Conservation (phyloP, 2,113 vertebrate genomes). For the Trematomus loennbergii region DNA sequence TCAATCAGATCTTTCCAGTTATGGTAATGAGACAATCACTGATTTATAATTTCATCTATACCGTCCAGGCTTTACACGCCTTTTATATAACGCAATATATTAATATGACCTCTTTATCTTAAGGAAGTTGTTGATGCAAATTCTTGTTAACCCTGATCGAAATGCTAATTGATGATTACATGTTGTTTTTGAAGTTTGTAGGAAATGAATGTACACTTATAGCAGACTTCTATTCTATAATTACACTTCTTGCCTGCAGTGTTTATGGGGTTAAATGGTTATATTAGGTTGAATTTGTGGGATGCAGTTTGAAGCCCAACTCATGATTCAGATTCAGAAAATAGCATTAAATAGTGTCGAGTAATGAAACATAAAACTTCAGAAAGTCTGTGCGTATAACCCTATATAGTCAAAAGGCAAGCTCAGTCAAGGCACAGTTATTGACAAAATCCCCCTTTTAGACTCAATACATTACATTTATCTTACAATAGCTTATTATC, state of each 20-base stretch:
- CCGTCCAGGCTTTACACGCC: neutral
- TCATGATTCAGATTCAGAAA: neutral
- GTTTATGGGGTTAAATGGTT: neutral
- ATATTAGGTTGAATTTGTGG: neutral
- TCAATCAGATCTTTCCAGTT: neutral
- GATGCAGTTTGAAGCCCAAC: neutral
- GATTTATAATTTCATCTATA: neutral
- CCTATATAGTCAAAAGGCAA: neutral
- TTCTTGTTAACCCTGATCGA: neutral
- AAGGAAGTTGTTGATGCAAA: neutral
- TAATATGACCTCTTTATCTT: neutral
- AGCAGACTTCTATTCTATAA: neutral
- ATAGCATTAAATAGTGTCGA: neutral
- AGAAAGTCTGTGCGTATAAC: neutral
- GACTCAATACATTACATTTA: neutral
- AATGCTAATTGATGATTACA: neutral
- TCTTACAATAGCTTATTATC: neutral
- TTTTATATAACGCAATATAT: neutral
- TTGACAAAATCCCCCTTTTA: neutral
- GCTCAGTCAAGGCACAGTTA: neutral
- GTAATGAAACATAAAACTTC: neutral
- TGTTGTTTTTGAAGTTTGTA: too few species aligned
- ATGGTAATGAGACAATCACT: neutral
- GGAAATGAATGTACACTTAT: neutral
- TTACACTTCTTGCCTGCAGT: neutral